Base-by-base conservation (phyloP, 2,113 vertebrate genomes). In the Centropus unirufus region DNA sequence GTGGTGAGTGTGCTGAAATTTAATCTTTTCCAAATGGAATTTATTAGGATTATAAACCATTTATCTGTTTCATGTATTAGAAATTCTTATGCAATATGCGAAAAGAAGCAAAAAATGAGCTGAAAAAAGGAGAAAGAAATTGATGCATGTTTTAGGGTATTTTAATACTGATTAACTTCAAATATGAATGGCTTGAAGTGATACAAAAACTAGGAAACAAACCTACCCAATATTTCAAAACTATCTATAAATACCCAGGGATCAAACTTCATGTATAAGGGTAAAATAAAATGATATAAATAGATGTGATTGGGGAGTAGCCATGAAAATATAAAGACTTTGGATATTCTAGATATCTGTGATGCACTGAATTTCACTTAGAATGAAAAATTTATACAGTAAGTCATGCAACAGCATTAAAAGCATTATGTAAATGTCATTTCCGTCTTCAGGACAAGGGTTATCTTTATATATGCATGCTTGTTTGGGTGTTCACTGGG, bases 391-490 rank as follows among this genome's bases (percentile, higher is more conserved):
- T 84, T 90, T 92, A 90, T 74, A 55, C 13, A 49, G 23, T 36
- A 87, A 80, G 61, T 59, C 42, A 59, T 27, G 47, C 26, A 74
- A 44, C 42, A 91, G 79, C 42, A 55, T 63, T 89, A 93, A 96
- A 94, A 89, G 77, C 84, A 55, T 92, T 92, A 87, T 88, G 70
- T 47, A 97, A 97, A 96, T 91, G 86, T 70, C 55, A 93, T 89
- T 93, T 93, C 83, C 21, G 5, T 73, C 92, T 92, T 93, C 76
- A 79, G 90, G 55, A 89, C 51, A 87, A 96, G 74, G 68, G 11
- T 62, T 89, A 96, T 95, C 84, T 88, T 89, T n/a, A 78, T 91
- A 86, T 78, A 92, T 81, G 68, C 34, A 42, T 54, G 54, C 21
- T 70, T 32, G 36, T 87, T 81, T 72, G 54, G 59, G 52, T 52